phyloP scores from a whole-genome alignment of 2,113 vertebrate species.

The Tetrao urogallus region DNA sequence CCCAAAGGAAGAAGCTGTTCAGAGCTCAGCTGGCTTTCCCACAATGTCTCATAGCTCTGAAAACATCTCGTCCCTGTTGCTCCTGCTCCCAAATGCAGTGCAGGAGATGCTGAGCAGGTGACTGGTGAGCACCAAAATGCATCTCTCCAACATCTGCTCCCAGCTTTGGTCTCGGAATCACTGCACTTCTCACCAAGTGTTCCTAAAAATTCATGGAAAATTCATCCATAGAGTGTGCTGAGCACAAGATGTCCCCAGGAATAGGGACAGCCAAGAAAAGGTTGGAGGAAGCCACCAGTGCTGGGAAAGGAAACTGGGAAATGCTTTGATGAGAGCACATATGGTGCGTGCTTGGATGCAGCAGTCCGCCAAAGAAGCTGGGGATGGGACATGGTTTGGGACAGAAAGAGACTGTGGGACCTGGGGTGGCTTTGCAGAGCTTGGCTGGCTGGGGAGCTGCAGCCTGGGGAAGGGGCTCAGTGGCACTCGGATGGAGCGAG shows the following conservation, averaged over 20 bases:
- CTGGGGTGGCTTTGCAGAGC: not conserved
- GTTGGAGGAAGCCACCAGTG: not conserved
- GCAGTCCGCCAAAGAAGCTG: not conserved
- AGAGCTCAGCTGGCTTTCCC: not conserved
- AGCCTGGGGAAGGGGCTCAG: not conserved
- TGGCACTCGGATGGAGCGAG: not conserved
- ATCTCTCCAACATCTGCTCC: not conserved
- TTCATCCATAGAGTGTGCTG: not conserved
- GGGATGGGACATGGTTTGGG: not conserved
- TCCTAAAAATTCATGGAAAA: not conserved
- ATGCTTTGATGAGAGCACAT: not conserved
- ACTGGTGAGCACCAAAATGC: not conserved
- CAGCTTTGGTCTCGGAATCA: not conserved
- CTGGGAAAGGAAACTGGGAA: not conserved
- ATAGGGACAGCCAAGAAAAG: not conserved
- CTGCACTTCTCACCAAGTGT: not conserved
- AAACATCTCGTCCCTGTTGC: accelerated
- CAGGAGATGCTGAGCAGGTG: not conserved
- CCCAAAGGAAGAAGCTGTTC: not conserved
- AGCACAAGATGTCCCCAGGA: not conserved
- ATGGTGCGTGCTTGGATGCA: not conserved
- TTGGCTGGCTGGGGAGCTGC: accelerated
- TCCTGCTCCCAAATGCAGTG: not conserved
- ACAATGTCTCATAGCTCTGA: not conserved
- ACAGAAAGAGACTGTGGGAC: not conserved